Conservation (phyloP, 2,888 invertebrate species). For the Salpingus planirostris region DNA sequence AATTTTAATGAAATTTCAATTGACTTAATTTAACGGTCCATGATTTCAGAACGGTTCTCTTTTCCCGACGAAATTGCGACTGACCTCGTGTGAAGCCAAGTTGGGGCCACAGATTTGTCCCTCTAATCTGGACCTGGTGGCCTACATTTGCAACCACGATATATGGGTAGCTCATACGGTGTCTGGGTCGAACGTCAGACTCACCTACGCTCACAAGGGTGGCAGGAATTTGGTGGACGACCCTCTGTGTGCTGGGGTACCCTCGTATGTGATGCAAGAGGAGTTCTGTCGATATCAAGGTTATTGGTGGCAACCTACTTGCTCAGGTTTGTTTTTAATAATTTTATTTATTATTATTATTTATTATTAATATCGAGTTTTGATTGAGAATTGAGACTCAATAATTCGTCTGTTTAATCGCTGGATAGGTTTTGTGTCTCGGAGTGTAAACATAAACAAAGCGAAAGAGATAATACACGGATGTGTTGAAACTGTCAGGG, state of each 20-base stretch:
- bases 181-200: constrained; percentile 58
- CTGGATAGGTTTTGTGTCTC: too few species aligned
- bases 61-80: constrained; percentile 60
- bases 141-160: constrained; percentile 84
- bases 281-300: constrained; percentile 95
- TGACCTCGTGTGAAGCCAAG: constrained; percentile 57
- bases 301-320: constrained; percentile 94
- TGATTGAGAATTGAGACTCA: too few species aligned
- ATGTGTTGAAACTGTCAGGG: too few species aligned
- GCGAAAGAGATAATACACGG: too few species aligned
- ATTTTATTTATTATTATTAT: too few species aligned
- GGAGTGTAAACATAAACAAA: too few species aligned
- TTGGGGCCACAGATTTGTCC: constrained; percentile 81
- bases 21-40: constrained; percentile 1
- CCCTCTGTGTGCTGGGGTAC: constrained; percentile 86
- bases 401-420: too few species aligned
- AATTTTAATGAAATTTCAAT: constrained; percentile 24
- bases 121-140: constrained; percentile 68
- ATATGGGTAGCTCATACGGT: constrained; percentile 75
- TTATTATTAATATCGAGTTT: too few species aligned
- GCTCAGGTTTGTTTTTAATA: constrained; percentile 55
- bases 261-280: constrained; percentile 97
- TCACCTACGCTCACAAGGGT: constrained; percentile 63
- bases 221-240: constrained; percentile 65
- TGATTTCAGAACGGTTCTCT: constrained; percentile 49